These are phyloP conservation scores for Cydia amplana DNA, from an alignment of 1,140 invertebrate species.

Conservation along the genomic window DNA sequence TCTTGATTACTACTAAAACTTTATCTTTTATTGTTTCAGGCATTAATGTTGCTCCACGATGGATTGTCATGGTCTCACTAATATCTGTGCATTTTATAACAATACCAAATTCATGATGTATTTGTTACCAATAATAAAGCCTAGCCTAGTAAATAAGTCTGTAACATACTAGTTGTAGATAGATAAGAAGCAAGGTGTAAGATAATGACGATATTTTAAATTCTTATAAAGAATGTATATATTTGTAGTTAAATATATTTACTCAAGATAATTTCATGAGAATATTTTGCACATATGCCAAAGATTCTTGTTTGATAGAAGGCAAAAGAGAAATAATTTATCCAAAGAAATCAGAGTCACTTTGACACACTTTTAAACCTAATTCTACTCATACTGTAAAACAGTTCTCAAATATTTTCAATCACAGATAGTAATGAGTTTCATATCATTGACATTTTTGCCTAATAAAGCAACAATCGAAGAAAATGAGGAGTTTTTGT, in stretches of 20 bases:
- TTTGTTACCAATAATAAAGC: neutral
- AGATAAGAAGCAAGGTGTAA: neutral
- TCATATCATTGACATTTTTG: too few relatives aligned
- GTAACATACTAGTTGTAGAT: neutral
- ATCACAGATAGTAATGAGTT: too few relatives aligned
- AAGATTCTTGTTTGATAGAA: neutral
- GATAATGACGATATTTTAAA: neutral
- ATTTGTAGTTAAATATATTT: neutral
- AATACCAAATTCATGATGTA: slow-evolving; percentile 12
- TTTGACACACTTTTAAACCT: too few relatives aligned
- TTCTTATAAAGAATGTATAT: slow-evolving; percentile 3
- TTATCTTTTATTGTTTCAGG: slow-evolving; percentile 5
- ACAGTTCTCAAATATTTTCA: too few relatives aligned
- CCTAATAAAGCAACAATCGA: too few relatives aligned
- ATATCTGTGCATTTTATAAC: slow-evolving; percentile 3
- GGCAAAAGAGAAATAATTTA: too few relatives aligned
- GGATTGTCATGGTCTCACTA: neutral
- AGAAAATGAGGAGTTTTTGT: too few relatives aligned
- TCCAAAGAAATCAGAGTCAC: too few relatives aligned
- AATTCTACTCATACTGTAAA: too few relatives aligned
- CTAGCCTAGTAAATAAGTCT: neutral
- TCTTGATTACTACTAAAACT: neutral
- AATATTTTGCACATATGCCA: neutral
- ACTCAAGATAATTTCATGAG: neutral
- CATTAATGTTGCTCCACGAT: neutral